phyloP scores from a whole-genome alignment of 2,888 invertebrate genomes.

The Pantelozetes paolii region DNA sequence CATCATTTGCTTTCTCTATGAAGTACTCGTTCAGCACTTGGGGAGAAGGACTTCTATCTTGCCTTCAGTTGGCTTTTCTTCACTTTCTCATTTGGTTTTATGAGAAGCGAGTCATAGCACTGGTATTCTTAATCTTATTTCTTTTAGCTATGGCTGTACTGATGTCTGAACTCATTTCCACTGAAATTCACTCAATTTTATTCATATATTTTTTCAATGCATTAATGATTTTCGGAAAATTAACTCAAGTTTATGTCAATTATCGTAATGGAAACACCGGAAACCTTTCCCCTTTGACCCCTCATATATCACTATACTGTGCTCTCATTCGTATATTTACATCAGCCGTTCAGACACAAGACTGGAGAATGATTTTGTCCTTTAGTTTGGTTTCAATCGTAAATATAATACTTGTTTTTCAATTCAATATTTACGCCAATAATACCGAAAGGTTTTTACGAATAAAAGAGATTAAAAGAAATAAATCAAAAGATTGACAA shows the following conservation, averaged over 20 bases:
- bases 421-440: constrained; percentile 8
- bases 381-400: constrained; percentile 5
- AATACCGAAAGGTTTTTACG: background rate
- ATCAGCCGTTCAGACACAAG: background rate
- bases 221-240: background rate
- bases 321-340: background rate
- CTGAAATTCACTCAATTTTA: background rate
- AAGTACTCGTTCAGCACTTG: constrained; percentile 6
- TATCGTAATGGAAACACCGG: background rate
- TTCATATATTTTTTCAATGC: background rate
- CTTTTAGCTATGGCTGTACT: background rate
- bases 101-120: background rate
- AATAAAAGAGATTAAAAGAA: background rate
- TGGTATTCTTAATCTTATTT: background rate
- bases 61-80: background rate
- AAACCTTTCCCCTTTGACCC: background rate
- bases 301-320: background rate
- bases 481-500: background rate
- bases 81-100: constrained; percentile 2
- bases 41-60: constrained; percentile 1
- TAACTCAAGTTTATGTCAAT: constrained; percentile 7
- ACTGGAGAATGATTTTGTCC: constrained; percentile 8
- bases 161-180: background rate
- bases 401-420: background rate
- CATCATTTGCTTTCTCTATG: background rate